Conservation (phyloP, 2,113 vertebrate genomes). For the Lycaon pictus region DNA sequence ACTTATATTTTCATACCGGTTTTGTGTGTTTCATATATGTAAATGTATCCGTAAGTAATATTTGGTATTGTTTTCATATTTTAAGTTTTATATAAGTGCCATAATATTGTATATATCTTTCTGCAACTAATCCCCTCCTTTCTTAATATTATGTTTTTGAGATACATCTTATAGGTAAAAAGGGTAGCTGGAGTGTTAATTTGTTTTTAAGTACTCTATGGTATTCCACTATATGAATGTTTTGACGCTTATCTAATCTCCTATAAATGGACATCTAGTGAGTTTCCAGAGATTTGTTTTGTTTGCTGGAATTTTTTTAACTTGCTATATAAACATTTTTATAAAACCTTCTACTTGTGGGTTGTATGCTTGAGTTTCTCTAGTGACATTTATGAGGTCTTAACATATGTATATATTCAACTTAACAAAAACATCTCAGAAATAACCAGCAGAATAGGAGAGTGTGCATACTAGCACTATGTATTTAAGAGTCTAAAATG, state of each 20-base stretch:
- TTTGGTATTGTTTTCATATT: background rate
- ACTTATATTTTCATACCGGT: background rate
- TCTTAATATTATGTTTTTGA: background rate
- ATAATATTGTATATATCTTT: background rate
- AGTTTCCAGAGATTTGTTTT: background rate
- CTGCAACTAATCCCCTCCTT: background rate
- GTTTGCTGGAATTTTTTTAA: background rate
- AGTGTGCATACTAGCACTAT: background rate
- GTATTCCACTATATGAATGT: background rate
- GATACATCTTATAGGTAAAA: background rate
- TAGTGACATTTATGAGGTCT: background rate
- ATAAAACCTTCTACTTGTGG: background rate
- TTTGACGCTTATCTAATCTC: background rate
- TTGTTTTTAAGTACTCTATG: constrained; percentile 1
- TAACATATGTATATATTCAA: background rate
- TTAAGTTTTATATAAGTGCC: background rate
- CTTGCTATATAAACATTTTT: background rate
- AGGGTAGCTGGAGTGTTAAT: background rate
- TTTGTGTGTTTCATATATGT: background rate
- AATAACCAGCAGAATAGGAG: background rate
- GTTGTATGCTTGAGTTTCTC: background rate
- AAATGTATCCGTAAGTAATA: background rate
- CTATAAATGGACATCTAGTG: background rate
- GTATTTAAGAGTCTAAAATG: background rate
- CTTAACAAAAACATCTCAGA: background rate